phyloP scores from a whole-genome alignment of 2,888 invertebrate genomes.

The Antheraea assamensis region DNA sequence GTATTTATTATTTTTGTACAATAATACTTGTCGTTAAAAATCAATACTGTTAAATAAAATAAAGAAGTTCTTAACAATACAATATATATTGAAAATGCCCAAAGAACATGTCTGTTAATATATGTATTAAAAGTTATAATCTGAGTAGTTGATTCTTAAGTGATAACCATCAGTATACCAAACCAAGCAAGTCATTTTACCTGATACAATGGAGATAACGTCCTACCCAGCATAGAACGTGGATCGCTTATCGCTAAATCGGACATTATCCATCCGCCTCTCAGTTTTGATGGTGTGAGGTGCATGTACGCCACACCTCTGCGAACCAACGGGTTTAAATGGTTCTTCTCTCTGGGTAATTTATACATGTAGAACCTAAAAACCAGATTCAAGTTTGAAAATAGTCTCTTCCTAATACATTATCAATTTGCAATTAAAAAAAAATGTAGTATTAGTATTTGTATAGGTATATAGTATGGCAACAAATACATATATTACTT shows the following conservation, averaged over 20 bases:
- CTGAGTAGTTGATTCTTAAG: not conserved
- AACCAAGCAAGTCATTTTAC: conserved; percentile 46
- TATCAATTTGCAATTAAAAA: not conserved
- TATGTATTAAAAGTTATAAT: not conserved
- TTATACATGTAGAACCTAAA: conserved; percentile 93
- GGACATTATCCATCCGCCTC: conserved; percentile 86
- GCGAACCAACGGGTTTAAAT: conserved; percentile 76
- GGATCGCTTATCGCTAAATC: conserved; percentile 82
- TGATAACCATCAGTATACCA: no score
- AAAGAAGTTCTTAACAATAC: not conserved
- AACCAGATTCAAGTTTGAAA: conserved; percentile 29
- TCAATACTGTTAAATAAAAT: not conserved
- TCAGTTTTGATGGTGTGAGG: conserved; percentile 83
- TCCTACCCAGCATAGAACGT: conserved; percentile 85
- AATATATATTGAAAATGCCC: no score
- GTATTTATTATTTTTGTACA: not conserved
- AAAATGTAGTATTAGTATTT: not conserved
- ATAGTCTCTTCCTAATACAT: not conserved
- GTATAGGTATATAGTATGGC: not conserved
- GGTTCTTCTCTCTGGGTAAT: conserved; percentile 84
- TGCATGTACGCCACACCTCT: conserved; percentile 87
- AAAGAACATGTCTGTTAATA: no score
- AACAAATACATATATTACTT: not conserved
- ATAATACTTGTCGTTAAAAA: not conserved
- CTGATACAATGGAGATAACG: conserved; percentile 82